Evolutionary conservation across 2,797 vertebrate species (phyloP).

Genomic region (Lepilemur ruficaudatus): DNA sequence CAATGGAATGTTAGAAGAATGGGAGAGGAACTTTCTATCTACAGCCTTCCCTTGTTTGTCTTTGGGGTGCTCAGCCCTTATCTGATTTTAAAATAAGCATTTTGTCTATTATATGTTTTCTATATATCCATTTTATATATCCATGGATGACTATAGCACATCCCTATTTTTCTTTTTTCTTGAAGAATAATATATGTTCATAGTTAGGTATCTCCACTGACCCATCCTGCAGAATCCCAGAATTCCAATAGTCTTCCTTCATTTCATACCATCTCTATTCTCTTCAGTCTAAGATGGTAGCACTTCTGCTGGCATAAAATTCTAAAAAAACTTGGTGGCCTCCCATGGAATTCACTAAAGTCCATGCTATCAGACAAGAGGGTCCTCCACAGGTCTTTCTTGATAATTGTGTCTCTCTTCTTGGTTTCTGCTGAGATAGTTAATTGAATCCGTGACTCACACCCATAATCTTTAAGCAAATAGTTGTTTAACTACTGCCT

Average conservation of each 20-base stretch:
- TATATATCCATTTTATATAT: too few relatives aligned
- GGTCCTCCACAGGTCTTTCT: background rate
- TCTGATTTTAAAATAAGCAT: background rate
- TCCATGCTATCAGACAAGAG: background rate
- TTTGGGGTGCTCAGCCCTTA: background rate
- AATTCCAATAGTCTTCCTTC: background rate
- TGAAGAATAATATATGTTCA: background rate
- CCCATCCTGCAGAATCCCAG: background rate
- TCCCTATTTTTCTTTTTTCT: background rate
- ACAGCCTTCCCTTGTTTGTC: background rate
- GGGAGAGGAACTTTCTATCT: background rate
- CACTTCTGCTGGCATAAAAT: background rate
- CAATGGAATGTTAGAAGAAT: background rate
- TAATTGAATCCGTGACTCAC: background rate
- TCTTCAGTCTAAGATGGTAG: background rate
- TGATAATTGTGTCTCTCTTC: too few relatives aligned
- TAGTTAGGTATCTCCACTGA: background rate
- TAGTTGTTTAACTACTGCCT: background rate
- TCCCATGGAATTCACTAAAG: background rate
- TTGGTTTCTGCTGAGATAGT: background rate
- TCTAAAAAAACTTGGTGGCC: background rate
- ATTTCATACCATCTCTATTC: background rate
- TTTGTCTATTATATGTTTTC: background rate
- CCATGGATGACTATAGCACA: too few relatives aligned
- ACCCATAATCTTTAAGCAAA: background rate